Evolutionary conservation across 2,113 vertebrate genomes (phyloP).

Genomic region (Oreocharis arfaki): DNA sequence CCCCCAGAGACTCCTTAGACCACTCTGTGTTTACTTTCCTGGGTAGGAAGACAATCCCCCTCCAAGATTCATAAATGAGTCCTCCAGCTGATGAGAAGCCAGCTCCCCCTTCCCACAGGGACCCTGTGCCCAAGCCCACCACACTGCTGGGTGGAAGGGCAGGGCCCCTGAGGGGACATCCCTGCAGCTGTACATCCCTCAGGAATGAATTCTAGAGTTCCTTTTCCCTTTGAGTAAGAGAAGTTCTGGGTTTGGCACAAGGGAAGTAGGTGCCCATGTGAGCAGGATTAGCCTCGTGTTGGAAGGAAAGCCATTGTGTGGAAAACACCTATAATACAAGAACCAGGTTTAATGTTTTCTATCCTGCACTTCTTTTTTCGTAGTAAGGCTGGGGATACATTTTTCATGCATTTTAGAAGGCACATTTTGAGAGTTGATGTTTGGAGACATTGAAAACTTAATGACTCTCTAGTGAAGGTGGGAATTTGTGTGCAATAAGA

Average conservation of each 20-base stretch:
- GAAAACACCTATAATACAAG: neutral
- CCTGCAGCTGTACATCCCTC: neutral
- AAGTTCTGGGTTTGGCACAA: neutral
- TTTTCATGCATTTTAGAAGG: neutral
- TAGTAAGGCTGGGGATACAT: neutral
- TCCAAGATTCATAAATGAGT: neutral
- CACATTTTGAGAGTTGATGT: neutral
- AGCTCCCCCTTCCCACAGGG: neutral
- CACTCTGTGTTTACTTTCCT: neutral
- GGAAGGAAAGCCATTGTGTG: neutral
- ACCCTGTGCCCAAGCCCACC: neutral
- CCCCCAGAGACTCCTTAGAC: neutral
- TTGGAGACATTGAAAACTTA: neutral
- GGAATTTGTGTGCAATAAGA: neutral
- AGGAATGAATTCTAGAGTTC: neutral
- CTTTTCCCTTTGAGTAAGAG: neutral
- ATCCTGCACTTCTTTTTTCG: neutral
- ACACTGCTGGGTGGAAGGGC: neutral
- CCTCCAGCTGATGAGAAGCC: neutral
- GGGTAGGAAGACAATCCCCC: neutral
- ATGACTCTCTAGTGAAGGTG: neutral
- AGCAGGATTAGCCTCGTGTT: rapidly evolving
- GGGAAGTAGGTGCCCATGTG: neutral
- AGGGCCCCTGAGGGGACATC: neutral
- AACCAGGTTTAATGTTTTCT: neutral